phyloP scores from a whole-genome alignment of 2,888 invertebrate species.

The Ethmia dodecea region DNA sequence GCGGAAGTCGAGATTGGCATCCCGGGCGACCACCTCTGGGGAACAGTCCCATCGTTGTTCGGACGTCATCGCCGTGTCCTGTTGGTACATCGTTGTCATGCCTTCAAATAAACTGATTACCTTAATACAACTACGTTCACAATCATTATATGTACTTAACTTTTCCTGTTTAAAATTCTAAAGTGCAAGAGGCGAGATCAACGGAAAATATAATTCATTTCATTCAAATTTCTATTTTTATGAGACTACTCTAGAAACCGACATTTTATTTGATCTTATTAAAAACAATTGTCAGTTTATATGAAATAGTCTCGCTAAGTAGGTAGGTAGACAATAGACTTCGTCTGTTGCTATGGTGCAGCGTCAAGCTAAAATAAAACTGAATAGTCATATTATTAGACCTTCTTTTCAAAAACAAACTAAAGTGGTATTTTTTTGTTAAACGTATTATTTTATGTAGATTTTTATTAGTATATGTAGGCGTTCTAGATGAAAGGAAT shows the following conservation, averaged over 20 bases:
- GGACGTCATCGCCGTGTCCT: slow-evolving; percentile 15
- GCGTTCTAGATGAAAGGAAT: slow-evolving; percentile 3
- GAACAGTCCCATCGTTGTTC: slow-evolving; percentile 46
- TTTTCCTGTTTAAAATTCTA: no score
- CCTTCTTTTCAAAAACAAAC: slow-evolving; percentile 5
- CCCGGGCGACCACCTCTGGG: slow-evolving; percentile 51
- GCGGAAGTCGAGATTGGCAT: slow-evolving; percentile 59
- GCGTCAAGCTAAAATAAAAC: not conserved
- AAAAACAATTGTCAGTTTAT: no score
- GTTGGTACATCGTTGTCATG: slow-evolving; percentile 1
- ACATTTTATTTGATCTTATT: no score
- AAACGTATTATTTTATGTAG: slow-evolving; percentile 9
- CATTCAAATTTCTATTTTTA: not conserved
- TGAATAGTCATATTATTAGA: slow-evolving; percentile 1
- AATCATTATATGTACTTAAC: no score
- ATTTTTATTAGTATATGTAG: slow-evolving; percentile 5
- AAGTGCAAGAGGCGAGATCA: no score
- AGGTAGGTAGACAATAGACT: no score
- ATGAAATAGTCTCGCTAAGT: no score
- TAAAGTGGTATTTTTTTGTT: not conserved
- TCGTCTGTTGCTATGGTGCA: not conserved
- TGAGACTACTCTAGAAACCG: slow-evolving; percentile 5
- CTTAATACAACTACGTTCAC: no score
- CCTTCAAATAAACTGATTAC: no score
- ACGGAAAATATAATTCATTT: not conserved